These are phyloP conservation scores for Chironomus tentans DNA, from an alignment of 2,888 invertebrate species.

Conservation along the genomic window DNA sequence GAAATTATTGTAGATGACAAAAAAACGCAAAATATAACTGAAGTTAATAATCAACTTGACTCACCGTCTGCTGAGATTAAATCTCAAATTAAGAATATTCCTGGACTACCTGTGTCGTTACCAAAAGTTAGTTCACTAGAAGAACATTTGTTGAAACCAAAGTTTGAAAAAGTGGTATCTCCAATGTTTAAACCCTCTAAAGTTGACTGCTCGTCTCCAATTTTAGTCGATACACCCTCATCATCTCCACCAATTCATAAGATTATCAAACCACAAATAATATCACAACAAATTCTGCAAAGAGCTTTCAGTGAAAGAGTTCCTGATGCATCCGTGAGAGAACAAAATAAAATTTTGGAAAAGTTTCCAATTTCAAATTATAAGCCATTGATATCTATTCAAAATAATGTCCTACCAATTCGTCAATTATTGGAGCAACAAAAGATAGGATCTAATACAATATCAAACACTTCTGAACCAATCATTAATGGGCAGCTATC, in stretches of 20 bases:
- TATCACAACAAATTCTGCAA: neutral
- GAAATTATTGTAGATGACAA: neutral
- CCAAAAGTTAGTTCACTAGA: neutral
- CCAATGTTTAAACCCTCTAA: neutral
- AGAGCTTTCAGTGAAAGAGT: neutral
- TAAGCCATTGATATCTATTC: neutral
- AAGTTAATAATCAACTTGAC: neutral
- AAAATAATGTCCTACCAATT: neutral
- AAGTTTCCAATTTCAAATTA: neutral
- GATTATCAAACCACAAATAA: neutral
- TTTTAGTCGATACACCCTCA: neutral
- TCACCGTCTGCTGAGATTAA: neutral
- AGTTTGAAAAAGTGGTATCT: neutral
- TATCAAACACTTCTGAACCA: neutral
- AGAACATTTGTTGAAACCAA: neutral
- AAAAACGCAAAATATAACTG: neutral
- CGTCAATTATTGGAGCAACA: neutral
- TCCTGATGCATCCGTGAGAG: neutral
- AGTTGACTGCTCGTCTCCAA: neutral
- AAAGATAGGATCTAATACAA: neutral
- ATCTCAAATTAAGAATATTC: neutral
- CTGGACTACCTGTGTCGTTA: neutral
- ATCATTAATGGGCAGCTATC: conserved; percentile 2
- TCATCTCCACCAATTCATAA: neutral
- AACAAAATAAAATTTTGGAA: no score